phyloP scores from a whole-genome alignment of 1,140 invertebrate genomes.

The Lucilia sericata region DNA sequence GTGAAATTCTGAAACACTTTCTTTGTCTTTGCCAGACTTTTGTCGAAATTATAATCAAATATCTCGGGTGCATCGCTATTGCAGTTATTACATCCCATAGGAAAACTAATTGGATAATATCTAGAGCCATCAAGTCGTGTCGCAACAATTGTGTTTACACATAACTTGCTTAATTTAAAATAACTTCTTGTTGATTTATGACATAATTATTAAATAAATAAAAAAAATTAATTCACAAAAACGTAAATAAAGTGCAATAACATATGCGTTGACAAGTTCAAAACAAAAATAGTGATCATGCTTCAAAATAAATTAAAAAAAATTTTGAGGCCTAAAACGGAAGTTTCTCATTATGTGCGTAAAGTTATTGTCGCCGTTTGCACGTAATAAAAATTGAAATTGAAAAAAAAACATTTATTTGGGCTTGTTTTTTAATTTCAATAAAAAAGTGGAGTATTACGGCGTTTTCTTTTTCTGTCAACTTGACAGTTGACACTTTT shows the following conservation, averaged over 20 bases:
- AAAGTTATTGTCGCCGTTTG: not conserved
- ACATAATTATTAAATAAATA: not conserved
- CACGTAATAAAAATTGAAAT: not conserved
- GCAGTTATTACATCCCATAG: no score
- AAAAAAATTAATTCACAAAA: not conserved
- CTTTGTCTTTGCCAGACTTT: no score
- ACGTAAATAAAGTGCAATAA: not conserved
- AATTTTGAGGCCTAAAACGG: not conserved
- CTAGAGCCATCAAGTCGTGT: not conserved
- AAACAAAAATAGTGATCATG: not conserved
- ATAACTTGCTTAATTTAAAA: not conserved
- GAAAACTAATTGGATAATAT: no score
- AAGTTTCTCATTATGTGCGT: constrained; percentile 29
- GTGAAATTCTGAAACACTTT: no score
- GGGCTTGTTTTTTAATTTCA: not conserved
- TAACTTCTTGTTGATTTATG: not conserved
- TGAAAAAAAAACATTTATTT: not conserved
- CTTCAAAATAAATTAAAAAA: not conserved
- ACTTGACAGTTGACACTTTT: constrained; percentile 34
- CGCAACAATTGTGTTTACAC: not conserved
- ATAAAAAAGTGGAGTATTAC: not conserved
- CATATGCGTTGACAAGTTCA: not conserved
- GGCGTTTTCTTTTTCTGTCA: not conserved
- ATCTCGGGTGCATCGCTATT: no score
- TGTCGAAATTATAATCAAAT: no score